Conservation (phyloP, 64 coral and sea anemone genomes). For the Platygyra sinensis region DNA sequence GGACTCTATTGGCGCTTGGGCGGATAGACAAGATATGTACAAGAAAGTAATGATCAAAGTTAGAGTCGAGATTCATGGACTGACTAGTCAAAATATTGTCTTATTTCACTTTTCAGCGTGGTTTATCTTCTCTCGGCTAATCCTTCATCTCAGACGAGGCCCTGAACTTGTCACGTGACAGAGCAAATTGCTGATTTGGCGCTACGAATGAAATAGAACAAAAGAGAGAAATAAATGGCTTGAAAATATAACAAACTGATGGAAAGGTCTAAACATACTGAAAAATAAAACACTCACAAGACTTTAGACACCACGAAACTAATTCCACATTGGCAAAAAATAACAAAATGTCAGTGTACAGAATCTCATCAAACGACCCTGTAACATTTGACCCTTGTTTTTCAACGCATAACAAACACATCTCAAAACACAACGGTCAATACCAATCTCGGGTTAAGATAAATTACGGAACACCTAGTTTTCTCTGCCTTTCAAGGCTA, state of each 20-base stretch:
- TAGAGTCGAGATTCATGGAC: background rate
- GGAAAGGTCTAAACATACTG: background rate
- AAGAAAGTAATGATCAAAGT: background rate
- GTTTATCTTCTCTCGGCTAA: slow-evolving; percentile 4
- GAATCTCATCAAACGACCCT: no score
- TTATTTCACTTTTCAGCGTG: slow-evolving; percentile 18
- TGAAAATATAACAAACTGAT: slow-evolving; percentile 6
- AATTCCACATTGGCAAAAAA: background rate
- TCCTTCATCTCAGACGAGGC: slow-evolving; percentile 31
- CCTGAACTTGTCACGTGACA: slow-evolving; percentile 30
- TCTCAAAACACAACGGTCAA: no score
- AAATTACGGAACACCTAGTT: no score
- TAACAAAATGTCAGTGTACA: no score
- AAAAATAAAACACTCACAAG: background rate
- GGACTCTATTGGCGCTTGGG: background rate
- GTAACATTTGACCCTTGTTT: no score
- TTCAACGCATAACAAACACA: no score
- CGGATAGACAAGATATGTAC: background rate
- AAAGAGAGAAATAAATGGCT: slow-evolving; percentile 6
- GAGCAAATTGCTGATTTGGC: slow-evolving; percentile 51
- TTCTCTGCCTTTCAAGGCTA: no score
- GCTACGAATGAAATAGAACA: slow-evolving; percentile 38
- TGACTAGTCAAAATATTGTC: background rate
- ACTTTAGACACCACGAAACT: background rate
- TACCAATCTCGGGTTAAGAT: no score